Percentiles rank a stretch among this genome's conserved stretches.
phyloP scores from a whole-genome alignment of 2,113 vertebrate species.

The Bos indicus region DNA sequence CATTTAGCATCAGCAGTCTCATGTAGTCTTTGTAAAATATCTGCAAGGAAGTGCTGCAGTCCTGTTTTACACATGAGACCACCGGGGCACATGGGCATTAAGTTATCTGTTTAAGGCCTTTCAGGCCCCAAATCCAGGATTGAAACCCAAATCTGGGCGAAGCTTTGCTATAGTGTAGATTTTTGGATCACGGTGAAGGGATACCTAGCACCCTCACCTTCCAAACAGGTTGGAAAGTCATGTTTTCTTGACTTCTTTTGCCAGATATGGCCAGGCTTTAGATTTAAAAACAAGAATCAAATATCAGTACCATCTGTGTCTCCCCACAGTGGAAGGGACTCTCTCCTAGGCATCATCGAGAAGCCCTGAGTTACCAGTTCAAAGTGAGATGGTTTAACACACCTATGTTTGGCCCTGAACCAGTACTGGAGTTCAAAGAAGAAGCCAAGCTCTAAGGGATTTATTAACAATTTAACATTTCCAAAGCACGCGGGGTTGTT shows the following conservation, averaged over 20 bases:
- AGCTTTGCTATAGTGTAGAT: background rate
- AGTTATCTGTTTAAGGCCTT: background rate
- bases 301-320: background rate
- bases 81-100: background rate
- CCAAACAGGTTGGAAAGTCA: background rate
- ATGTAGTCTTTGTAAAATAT: background rate
- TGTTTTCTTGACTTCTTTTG: background rate
- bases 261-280: background rate
- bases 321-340: background rate
- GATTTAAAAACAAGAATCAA: background rate
- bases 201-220: background rate
- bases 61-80: background rate
- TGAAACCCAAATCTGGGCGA: background rate
- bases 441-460: background rate
- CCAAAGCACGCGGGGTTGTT: conserved; percentile 33
- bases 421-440: conserved; percentile 20
- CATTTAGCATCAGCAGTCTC: background rate
- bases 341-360: background rate
- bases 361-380: conserved; percentile 19
- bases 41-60: background rate
- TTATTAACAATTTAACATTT: conserved; percentile 57
- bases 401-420: background rate
- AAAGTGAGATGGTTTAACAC: background rate
- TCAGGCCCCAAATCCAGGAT: background rate
- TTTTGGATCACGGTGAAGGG: background rate